phyloP scores from a whole-genome alignment of 1,140 invertebrate species.

The Neomicropteryx cornuta region DNA sequence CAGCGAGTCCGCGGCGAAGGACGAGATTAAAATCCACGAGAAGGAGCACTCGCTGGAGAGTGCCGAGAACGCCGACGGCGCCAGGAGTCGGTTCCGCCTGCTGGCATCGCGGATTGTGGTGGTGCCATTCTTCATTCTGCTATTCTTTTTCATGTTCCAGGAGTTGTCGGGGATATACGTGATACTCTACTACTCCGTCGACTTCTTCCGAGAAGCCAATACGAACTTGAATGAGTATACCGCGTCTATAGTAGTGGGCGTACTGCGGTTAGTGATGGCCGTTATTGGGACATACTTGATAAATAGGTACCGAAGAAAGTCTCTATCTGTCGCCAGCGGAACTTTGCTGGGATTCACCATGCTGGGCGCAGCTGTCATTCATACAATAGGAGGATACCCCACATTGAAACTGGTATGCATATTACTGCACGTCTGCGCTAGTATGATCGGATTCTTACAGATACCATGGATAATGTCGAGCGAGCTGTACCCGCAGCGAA shows the following conservation, averaged over 20 bases:
- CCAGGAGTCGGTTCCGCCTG: slow-evolving; percentile 28
- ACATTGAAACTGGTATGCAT: slow-evolving; percentile 50
- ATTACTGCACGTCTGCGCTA: slow-evolving; percentile 54
- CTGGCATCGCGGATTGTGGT: slow-evolving; percentile 34
- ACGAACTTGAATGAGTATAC: slow-evolving; percentile 54
- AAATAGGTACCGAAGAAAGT: slow-evolving; percentile 54
- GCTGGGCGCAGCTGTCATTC: slow-evolving; percentile 41
- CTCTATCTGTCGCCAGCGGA: slow-evolving; percentile 54
- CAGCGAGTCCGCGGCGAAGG: slow-evolving; percentile 41
- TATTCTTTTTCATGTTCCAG: slow-evolving; percentile 56
- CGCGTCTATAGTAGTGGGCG: slow-evolving; percentile 63
- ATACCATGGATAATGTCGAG: slow-evolving; percentile 67
- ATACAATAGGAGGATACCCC: slow-evolving; percentile 34
- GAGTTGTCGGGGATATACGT: slow-evolving; percentile 64
- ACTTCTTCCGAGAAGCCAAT: slow-evolving; percentile 54
- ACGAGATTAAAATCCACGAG: slow-evolving; percentile 44
- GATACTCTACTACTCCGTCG: slow-evolving; percentile 65
- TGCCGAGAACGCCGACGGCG: slow-evolving; percentile 16
- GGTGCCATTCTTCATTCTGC: slow-evolving; percentile 53
- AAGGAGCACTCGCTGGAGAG: slow-evolving; percentile 26
- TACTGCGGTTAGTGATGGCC: slow-evolving; percentile 54
- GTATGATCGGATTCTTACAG: slow-evolving; percentile 62
- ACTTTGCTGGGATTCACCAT: slow-evolving; percentile 51
- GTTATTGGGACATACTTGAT: slow-evolving; percentile 56
- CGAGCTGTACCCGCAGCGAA: slow-evolving; percentile 57